Percentiles rank a stretch among this genome's conserved stretches.
phyloP scores from a whole-genome alignment of 2,797 vertebrate species.

The Pseudomugil tenellus region DNA sequence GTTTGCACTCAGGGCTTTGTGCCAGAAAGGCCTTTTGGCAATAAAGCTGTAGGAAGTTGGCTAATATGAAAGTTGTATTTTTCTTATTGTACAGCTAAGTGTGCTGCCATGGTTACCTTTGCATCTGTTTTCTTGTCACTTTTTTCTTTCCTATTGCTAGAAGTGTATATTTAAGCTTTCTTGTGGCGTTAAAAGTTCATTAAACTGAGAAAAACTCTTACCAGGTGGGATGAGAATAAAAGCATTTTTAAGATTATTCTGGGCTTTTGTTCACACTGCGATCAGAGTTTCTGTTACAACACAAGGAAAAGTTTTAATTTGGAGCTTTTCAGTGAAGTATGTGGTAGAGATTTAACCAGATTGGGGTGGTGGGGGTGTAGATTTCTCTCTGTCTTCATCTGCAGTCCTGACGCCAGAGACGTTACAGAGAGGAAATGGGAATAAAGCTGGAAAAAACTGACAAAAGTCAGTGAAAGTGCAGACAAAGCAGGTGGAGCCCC shows the following conservation, averaged over 20 bases:
- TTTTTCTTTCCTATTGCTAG: not conserved
- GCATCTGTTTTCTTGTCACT: not conserved
- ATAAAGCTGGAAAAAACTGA: conserved; percentile 18
- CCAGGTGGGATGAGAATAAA: no score
- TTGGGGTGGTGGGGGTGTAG: not conserved
- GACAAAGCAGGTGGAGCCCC: conserved; percentile 54
- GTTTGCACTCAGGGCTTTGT: not conserved
- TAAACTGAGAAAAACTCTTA: no score
- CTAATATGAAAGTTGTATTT: not conserved
- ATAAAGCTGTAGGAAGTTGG: not conserved
- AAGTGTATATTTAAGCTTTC: not conserved
- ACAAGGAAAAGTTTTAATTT: not conserved
- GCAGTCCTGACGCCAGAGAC: conserved; percentile 11
- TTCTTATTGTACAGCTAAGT: no score
- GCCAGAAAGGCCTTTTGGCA: not conserved
- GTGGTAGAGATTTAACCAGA: not conserved
- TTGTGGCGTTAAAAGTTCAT: not conserved
- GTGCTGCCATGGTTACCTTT: no score
- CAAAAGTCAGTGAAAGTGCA: conserved; percentile 63
- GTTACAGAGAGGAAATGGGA: conserved; percentile 54
- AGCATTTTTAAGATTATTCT: not conserved
- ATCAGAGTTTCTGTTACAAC: not conserved
- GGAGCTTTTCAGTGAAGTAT: not conserved
- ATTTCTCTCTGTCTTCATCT: conserved; percentile 24
- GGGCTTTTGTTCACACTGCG: not conserved